A percentile compares a stretch with the other conserved stretches of the same genome.
phyloP scores from a whole-genome alignment of 2,113 vertebrate genomes.

The Pseudopodoces humilis region DNA sequence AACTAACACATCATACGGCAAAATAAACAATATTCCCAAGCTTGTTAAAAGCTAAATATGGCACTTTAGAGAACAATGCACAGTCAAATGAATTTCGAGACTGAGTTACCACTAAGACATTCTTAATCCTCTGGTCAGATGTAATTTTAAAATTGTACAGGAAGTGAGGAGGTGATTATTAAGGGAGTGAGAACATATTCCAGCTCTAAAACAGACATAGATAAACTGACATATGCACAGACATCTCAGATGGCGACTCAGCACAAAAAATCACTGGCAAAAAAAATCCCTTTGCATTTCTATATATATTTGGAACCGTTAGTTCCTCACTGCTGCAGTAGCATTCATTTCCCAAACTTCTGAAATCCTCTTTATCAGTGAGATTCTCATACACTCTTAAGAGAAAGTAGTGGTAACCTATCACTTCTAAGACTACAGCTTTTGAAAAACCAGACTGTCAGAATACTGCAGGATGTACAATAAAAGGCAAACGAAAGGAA shows the following conservation, averaged over 20 bases:
- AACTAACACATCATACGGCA: constrained; percentile 33
- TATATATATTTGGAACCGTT: neutral
- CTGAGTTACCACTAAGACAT: neutral
- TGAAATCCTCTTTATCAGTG: constrained; percentile 61
- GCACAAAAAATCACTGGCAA: neutral
- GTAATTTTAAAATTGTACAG: neutral
- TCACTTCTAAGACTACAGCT: constrained; percentile 61
- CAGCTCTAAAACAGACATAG: constrained; percentile 20
- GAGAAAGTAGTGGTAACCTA: constrained; percentile 63
- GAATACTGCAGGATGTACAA: constrained; percentile 38
- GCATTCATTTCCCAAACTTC: constrained; percentile 58
- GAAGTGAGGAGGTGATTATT: constrained; percentile 19
- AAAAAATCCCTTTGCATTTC: constrained; percentile 22
- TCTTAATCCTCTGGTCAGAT: neutral
- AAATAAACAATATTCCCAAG: constrained; percentile 45
- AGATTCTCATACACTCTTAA: constrained; percentile 54
- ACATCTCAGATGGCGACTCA: constrained; percentile 49
- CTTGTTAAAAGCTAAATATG: constrained; percentile 27
- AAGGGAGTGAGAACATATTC: neutral
- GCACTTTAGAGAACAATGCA: constrained; percentile 32
- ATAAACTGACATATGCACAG: constrained; percentile 23
- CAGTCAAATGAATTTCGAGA: neutral
- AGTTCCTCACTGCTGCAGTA: neutral
- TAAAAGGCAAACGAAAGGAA: neutral
- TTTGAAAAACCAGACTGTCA: constrained; percentile 50